Evolutionary conservation across 2,113 vertebrate species (phyloP), one percentile per base, ranked within the genome.

Genomic region (Centropus unirufus): DNA sequence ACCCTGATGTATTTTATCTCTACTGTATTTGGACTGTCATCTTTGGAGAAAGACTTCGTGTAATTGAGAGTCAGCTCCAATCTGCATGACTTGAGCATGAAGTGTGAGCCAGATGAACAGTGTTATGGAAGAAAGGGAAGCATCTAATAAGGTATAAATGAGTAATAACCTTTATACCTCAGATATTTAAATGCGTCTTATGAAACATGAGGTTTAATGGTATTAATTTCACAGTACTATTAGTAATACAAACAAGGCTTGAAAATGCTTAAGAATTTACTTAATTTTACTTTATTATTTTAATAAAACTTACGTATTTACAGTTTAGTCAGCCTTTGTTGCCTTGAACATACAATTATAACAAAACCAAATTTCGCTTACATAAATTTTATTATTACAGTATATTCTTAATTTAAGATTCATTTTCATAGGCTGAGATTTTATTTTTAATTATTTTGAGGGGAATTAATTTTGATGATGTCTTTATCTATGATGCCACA

Each of bases 1-100:
- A 98, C 98, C 98, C 98, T 99, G 98, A 99, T 99, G 98, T 98
- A 98, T 98, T 98, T 98, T 98, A 98, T 98, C 97, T 98, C 97
- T 98, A 98, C 98, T 98, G 97, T 98, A 98, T 98, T 98, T 98
- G 95, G 97, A 98, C 98, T 99, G 99, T 99, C 99, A 99, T 99
- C 97, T 98, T 98, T 97, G 95, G 97, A 98, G 97, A 95, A 98
- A 98, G 98, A 98, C 97, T 98, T 98, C 95, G 97, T 98, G 97
- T 99, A 99, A 99, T 99, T 98, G 98, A 98, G 98, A 99, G 98
- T 99, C 98, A 98, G 97, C 98, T 99, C 98, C 98, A 98, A 99
- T 99, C 98, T 99, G 97, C 98, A 98, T 98, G 98, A 97, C 97
- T 98, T 68, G 89, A 97, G 96, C 96, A 95, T 98, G 98, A 98